Evolutionary conservation across 2,797 vertebrate genomes (phyloP).

Genomic region (Otolemur crassicaudatus): DNA sequence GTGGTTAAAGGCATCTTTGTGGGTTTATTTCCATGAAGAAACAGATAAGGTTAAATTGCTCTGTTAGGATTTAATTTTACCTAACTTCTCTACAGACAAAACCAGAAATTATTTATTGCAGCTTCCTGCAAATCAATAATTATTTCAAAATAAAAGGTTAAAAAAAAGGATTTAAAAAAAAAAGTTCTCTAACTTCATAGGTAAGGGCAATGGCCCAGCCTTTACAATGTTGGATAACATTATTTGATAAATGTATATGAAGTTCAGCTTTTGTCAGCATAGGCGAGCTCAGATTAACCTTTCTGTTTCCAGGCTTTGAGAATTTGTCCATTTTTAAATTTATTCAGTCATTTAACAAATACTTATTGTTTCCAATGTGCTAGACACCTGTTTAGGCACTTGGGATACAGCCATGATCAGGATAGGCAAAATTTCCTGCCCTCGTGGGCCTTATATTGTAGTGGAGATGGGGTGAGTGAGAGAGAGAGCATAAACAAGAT

Average conservation of each 20-base stretch:
- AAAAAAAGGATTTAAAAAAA: neutral
- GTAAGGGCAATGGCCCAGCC: neutral
- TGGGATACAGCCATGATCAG: neutral
- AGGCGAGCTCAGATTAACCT: neutral
- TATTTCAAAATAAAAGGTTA: constrained; percentile 44
- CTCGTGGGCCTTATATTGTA: neutral
- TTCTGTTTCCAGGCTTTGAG: neutral
- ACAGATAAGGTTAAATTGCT: neutral
- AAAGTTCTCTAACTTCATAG: neutral
- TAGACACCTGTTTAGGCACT: neutral
- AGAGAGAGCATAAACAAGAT: neutral
- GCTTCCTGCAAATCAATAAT: constrained; percentile 38
- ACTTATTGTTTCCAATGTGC: neutral
- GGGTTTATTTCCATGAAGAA: constrained; percentile 59
- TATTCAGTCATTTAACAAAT: constrained; percentile 27
- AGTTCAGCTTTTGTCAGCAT: neutral
- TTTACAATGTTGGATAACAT: neutral
- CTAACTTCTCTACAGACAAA: constrained; percentile 5
- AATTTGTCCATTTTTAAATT: neutral
- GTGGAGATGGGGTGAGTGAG: neutral
- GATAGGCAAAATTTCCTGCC: neutral
- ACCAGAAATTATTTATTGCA: constrained; percentile 51
- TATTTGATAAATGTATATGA: constrained; percentile 28
- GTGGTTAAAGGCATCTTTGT: constrained; percentile 57
- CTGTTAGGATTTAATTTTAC: constrained; percentile 60